A percentile compares a stretch with the other conserved stretches of the same genome.
Conservation (phyloP, 2,113 vertebrate species). For the Corythaixoides concolor region DNA sequence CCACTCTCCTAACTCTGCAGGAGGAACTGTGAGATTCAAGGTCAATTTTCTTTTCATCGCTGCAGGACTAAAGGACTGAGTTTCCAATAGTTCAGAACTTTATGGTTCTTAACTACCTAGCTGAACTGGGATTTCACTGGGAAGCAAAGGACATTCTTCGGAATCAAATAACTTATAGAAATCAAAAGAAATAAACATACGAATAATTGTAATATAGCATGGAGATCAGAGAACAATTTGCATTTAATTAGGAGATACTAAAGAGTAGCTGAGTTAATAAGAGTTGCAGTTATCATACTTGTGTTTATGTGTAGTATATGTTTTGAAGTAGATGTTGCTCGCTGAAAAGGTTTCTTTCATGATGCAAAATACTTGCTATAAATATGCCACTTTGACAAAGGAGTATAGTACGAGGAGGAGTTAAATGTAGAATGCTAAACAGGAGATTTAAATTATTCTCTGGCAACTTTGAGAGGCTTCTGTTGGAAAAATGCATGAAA, state of each 20-base stretch:
- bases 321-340: not conserved
- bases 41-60: not conserved
- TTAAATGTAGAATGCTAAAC: constrained; percentile 17
- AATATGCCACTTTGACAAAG: constrained; percentile 40
- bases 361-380: constrained; percentile 17
- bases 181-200: not conserved
- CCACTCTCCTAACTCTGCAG: not conserved
- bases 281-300: not conserved
- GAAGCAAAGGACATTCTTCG: not conserved
- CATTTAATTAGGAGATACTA: not conserved
- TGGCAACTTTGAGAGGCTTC: not conserved
- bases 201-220: not conserved
- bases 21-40: not conserved
- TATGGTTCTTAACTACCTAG: not conserved
- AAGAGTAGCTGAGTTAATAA: constrained; percentile 13
- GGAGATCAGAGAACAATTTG: not conserved
- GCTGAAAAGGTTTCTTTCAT: not conserved
- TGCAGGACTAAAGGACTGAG: not conserved
- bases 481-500: constrained; percentile 9
- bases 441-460: constrained; percentile 3
- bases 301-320: not conserved
- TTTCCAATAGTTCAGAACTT: not conserved
- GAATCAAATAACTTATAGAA: not conserved
- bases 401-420: not conserved
- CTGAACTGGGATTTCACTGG: not conserved